phyloP scores from a whole-genome alignment of 1,140 invertebrate species.

The Coenobita brevimanus region DNA sequence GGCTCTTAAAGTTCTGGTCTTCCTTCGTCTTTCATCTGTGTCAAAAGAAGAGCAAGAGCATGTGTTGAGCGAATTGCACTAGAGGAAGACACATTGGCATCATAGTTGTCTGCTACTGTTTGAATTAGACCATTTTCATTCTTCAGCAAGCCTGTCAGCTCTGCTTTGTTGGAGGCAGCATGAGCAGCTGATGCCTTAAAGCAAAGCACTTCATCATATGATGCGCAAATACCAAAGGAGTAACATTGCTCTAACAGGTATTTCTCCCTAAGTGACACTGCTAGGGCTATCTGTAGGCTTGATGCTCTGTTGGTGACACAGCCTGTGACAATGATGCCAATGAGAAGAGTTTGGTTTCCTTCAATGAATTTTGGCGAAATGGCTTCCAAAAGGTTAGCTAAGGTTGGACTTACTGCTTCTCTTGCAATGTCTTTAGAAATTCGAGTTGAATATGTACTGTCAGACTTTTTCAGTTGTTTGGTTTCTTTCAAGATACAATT shows the following conservation, averaged over 20 bases:
- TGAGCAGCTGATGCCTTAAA: background rate
- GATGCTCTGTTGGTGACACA: background rate
- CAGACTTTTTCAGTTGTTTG: background rate
- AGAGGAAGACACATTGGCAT: background rate
- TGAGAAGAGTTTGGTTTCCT: background rate
- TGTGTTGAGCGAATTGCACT: background rate
- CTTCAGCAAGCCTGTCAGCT: background rate
- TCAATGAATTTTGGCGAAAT: background rate
- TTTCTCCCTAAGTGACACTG: background rate
- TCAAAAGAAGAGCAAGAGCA: conserved; percentile 1
- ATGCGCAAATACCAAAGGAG: background rate
- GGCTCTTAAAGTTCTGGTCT: background rate
- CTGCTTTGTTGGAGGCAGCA: background rate
- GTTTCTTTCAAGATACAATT: background rate
- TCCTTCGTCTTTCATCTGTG: no score
- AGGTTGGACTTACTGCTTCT: no score
- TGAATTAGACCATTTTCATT: background rate
- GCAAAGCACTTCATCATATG: conserved; percentile 2
- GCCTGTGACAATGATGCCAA: background rate
- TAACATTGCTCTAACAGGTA: background rate
- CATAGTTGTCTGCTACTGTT: background rate
- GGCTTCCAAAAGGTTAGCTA: background rate
- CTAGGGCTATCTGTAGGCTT: background rate
- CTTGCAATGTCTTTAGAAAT: background rate
- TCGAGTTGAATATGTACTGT: background rate